Conservation (phyloP, 2,113 vertebrate species). For the Paratilapia polleni region DNA sequence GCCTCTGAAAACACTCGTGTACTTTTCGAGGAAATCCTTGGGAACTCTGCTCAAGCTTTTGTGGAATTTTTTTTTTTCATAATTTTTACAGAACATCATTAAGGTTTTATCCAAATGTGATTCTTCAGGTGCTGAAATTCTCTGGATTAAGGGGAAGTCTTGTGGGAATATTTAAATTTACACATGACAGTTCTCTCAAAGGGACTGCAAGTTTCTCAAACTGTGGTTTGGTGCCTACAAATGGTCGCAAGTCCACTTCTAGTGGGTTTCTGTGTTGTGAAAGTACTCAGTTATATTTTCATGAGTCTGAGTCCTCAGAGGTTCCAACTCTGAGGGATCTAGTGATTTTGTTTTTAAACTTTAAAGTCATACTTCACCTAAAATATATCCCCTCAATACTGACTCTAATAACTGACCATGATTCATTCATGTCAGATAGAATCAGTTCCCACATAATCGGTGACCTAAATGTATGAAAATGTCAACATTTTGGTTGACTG, state of each 20-base stretch:
- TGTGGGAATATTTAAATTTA: neutral
- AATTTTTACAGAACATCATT: neutral
- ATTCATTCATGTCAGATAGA: neutral
- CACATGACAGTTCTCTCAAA: neutral
- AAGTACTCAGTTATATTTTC: neutral
- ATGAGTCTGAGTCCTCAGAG: neutral
- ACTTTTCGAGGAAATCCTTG: accelerated
- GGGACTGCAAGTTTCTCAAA: neutral
- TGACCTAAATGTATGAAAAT: neutral
- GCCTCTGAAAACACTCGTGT: neutral
- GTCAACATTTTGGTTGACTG: neutral
- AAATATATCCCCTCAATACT: neutral
- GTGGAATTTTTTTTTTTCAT: neutral
- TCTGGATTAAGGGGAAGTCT: neutral
- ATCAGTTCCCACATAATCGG: neutral
- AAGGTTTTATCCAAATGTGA: neutral
- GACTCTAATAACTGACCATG: neutral
- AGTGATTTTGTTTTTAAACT: neutral
- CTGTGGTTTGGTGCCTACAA: neutral
- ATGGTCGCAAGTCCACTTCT: neutral
- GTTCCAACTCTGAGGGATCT: neutral
- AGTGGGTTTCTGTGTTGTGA: neutral
- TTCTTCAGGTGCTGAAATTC: neutral
- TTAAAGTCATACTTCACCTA: too few species aligned
- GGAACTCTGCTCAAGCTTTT: accelerated